Percentiles rank a stretch among this genome's conserved stretches.
phyloP scores from a whole-genome alignment of 2,797 vertebrate species.

The Meda fulgida region DNA sequence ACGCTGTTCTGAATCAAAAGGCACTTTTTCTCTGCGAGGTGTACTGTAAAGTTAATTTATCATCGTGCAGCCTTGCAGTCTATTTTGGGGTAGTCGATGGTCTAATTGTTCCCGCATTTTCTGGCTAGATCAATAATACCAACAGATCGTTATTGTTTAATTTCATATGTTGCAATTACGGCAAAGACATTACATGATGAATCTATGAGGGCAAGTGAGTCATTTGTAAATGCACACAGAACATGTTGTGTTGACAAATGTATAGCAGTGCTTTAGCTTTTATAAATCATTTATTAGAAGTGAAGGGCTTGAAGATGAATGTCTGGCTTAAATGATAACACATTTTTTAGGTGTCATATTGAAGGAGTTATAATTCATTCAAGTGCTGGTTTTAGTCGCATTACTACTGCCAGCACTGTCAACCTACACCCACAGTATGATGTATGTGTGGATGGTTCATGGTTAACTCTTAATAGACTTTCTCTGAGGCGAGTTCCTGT shows the following conservation, averaged over 20 bases:
- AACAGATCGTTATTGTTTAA: slow-evolving; percentile 42
- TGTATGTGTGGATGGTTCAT: slow-evolving; percentile 61
- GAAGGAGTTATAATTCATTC: slow-evolving; percentile 49
- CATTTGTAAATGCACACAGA: neutral
- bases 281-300: slow-evolving; percentile 43
- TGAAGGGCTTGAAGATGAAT: slow-evolving; percentile 25
- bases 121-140: slow-evolving; percentile 40
- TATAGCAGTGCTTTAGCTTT: slow-evolving; percentile 11
- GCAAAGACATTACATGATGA: slow-evolving; percentile 34
- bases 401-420: slow-evolving; percentile 55
- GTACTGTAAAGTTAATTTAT: slow-evolving; percentile 46
- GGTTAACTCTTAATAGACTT: slow-evolving; percentile 73
- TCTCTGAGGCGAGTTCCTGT: slow-evolving; percentile 61
- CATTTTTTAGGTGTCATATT: slow-evolving; percentile 36
- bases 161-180: slow-evolving; percentile 46
- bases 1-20: slow-evolving; percentile 26
- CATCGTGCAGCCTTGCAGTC: slow-evolving; percentile 21
- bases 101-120: slow-evolving; percentile 45
- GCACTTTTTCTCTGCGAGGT: slow-evolving; percentile 18
- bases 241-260: slow-evolving; percentile 29
- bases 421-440: slow-evolving; percentile 57
- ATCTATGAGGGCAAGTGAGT: slow-evolving; percentile 7
- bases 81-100: slow-evolving; percentile 40
- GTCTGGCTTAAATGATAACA: slow-evolving; percentile 40
- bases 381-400: slow-evolving; percentile 59